A percentile compares a stretch with the other conserved stretches of the same genome.
phyloP scores from a whole-genome alignment of 2,888 invertebrate genomes.

The Bimastos eiseni region DNA sequence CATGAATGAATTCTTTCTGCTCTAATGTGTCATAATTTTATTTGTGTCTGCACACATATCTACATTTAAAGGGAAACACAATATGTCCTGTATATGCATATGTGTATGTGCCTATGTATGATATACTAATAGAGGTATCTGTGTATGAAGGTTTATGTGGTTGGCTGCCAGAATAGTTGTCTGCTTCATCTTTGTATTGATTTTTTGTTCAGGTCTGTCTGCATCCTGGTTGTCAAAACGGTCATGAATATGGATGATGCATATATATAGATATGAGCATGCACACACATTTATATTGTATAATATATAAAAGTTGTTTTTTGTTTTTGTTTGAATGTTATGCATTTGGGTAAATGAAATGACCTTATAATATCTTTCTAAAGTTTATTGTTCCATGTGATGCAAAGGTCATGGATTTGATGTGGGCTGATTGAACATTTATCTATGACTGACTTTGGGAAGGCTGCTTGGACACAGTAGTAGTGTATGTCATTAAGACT shows the following conservation, averaged over 20 bases:
- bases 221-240: constrained; percentile 1
- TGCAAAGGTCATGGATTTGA: too few species aligned
- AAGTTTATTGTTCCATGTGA: too few species aligned
- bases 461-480: too few species aligned
- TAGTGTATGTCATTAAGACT: too few species aligned
- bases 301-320: too few species aligned
- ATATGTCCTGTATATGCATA: neutral
- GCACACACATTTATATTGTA: too few species aligned
- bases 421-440: too few species aligned
- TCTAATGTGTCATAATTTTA: neutral
- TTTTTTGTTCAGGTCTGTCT: neutral
- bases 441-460: too few species aligned
- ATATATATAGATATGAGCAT: neutral
- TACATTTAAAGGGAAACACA: neutral
- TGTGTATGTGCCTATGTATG: neutral
- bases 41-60: neutral
- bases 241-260: constrained; percentile 1
- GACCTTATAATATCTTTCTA: too few species aligned
- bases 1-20: neutral
- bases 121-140: neutral
- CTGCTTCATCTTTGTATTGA: constrained; percentile 19
- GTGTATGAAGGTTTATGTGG: neutral
- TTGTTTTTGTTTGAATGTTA: too few species aligned
- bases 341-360: too few species aligned
- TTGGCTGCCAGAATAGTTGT: neutral